These are phyloP conservation scores for Schrankia costaestrigalis DNA, from an alignment of 2,888 invertebrate genomes.

Conservation along the genomic window DNA sequence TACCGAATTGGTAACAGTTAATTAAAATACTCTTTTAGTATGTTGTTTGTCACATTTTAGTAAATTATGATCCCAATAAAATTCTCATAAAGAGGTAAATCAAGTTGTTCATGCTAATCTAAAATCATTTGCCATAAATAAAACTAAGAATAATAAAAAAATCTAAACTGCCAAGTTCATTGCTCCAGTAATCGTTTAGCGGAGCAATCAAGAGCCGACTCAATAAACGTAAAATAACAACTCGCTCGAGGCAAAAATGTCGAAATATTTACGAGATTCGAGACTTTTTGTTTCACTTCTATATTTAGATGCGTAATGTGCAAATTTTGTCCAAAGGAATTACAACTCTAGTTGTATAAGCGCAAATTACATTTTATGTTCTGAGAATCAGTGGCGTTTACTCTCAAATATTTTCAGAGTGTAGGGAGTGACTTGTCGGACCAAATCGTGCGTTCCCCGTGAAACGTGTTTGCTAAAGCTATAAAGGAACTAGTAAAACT, in stretches of 20 bases:
- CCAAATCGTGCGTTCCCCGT: slow-evolving; percentile 60
- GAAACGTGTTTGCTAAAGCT: slow-evolving; percentile 64
- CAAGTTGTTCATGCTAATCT: slow-evolving; percentile 12
- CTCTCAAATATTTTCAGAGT: slow-evolving; percentile 44
- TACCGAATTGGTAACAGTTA: too few relatives aligned
- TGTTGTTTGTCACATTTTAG: too few relatives aligned
- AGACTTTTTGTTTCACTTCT: slow-evolving; percentile 60
- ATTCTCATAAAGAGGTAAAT: too few relatives aligned
- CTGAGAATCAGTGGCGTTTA: slow-evolving; percentile 37
- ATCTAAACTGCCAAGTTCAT: slow-evolving; percentile 60
- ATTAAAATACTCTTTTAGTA: too few relatives aligned
- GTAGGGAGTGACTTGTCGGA: slow-evolving; percentile 38
- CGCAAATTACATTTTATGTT: slow-evolving; percentile 50
- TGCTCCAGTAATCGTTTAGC: slow-evolving; percentile 59
- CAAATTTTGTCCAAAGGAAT: slow-evolving; percentile 43
- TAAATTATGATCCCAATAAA: too few relatives aligned
- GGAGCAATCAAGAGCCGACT: slow-evolving; percentile 58
- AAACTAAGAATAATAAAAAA: slow-evolving; percentile 26
- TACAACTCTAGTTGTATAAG: slow-evolving; percentile 44
- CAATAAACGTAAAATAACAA: slow-evolving; percentile 68
- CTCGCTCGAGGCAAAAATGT: slow-evolving; percentile 60
- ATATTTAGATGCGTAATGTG: slow-evolving; percentile 50
- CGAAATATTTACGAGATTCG: slow-evolving; percentile 66
- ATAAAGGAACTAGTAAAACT: slow-evolving; percentile 68
- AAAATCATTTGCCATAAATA: slow-evolving; percentile 26